These are phyloP conservation scores for Scartelaos histophorus DNA, from an alignment of 2,113 vertebrate species.

Conservation along the genomic window DNA sequence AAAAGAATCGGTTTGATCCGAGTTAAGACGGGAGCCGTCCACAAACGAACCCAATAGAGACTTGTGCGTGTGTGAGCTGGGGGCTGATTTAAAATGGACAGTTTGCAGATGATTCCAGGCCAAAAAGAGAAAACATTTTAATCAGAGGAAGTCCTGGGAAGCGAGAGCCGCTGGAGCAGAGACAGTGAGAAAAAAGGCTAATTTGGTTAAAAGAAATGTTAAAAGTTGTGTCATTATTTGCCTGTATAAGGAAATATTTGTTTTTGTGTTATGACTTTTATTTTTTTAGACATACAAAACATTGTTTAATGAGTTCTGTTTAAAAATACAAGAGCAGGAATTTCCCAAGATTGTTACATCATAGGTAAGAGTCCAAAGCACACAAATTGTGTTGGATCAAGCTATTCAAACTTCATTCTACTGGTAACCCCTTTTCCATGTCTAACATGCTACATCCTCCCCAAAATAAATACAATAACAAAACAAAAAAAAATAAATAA, in stretches of 20 bases:
- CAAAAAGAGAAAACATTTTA: constrained; percentile 25
- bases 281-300: no score
- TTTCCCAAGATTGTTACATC: no score
- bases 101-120: constrained; percentile 35
- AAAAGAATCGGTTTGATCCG: constrained; percentile 29
- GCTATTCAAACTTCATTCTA: no score
- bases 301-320: no score
- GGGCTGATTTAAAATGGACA: constrained; percentile 55
- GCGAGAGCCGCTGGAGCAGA: constrained; percentile 31
- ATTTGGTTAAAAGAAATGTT: constrained; percentile 56
- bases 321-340: no score
- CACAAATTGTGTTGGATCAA: no score
- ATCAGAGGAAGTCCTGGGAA: constrained; percentile 30
- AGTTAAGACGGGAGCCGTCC: constrained; percentile 11
- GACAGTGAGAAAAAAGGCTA: constrained; percentile 46
- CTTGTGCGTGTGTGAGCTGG: constrained; percentile 9
- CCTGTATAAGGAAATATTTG: background rate
- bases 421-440: no score
- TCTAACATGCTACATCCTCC: no score
- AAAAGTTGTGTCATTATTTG: constrained; percentile 27
- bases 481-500: no score
- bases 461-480: no score
- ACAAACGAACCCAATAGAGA: constrained; percentile 39
- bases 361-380: no score
- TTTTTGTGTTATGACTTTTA: background rate